Base-by-base conservation (phyloP, 2,797 vertebrate genomes). In the Luscinia luscinia region DNA sequence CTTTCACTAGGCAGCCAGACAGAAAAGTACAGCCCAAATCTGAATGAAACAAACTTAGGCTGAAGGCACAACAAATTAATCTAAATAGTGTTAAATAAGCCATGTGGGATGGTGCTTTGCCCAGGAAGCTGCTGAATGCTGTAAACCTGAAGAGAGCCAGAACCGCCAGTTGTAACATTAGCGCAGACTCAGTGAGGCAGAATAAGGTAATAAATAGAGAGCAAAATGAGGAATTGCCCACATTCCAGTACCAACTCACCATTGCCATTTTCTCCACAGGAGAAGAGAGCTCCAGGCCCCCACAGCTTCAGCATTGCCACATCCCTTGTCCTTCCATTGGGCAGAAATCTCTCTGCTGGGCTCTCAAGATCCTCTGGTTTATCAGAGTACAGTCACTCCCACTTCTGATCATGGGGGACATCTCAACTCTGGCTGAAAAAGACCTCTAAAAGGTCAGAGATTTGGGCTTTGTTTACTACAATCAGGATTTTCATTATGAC, bases 281-380 rank as follows among this genome's bases (percentile, higher is more conserved):
- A 78, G 4, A 52, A 74, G 38, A 76, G 63, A 85, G 36, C 38
- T 74, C 45, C 54, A 51, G 66, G 17, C 2, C 14, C 13, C 24
- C 9, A 18, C 38, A 57, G 66, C n/a, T 22, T 13, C 45, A 30
- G 59, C 63, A 48, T 1, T 3, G 5, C 46, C 36, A 63, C 7
- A n/a, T 48, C 10, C 24, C 16, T 45, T 1, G 2, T 55, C 51
- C 48, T 32, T 7, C 24, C 43, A 57, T 1, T 0, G 0, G 20
- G 0, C 32, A 28, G 40, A 68, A 55, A 67, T 52, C 15, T 48
- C 12, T 48, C 28, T 20, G 7, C 6, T 54, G 34, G 61, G 32
- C 27, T 86, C 74, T 70, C 41, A 9, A 32, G 38, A 45, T 26
- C 36, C 66, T 87, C 73, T 28, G 32, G 4, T 52, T 87, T 32